phyloP scores from a whole-genome alignment of 2,797 vertebrate genomes.

The Luscinia megarhynchos region DNA sequence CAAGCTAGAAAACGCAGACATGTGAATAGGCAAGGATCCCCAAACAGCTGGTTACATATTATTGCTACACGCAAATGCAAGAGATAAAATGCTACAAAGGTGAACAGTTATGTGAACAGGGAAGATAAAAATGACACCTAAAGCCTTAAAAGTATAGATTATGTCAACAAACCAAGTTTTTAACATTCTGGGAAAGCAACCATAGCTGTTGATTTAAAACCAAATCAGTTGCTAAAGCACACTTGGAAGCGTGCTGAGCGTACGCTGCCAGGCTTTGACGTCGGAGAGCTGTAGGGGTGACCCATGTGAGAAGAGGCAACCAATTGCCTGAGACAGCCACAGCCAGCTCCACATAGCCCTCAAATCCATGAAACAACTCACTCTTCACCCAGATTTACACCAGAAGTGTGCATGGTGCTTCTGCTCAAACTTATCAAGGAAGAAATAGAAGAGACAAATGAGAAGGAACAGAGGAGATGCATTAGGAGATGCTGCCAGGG shows the following conservation, averaged over 20 bases:
- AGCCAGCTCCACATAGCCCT: background rate
- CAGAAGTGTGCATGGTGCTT: background rate
- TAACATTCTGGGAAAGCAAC: background rate
- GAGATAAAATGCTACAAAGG: background rate
- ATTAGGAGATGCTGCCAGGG: background rate
- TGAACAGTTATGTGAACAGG: background rate
- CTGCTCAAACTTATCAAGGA: background rate
- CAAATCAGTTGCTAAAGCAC: background rate
- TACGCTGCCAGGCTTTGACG: fast-evolving
- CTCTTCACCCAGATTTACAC: background rate
- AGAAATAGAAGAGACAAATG: background rate
- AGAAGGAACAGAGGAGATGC: background rate
- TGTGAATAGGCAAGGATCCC: background rate
- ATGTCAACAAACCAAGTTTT: background rate
- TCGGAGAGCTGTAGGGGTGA: background rate
- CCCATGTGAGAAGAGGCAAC: fast-evolving
- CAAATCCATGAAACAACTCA: background rate
- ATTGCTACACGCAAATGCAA: background rate
- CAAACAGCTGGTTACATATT: background rate
- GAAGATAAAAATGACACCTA: background rate
- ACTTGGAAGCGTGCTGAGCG: fast-evolving
- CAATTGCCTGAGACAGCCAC: background rate
- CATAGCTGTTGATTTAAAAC: background rate
- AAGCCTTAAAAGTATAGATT: background rate
- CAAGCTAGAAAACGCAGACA: background rate